Evolutionary conservation across 2,113 vertebrate genomes (phyloP), one percentile per base, ranked within the genome.

Genomic region (Tangachromis dhanisi): DNA sequence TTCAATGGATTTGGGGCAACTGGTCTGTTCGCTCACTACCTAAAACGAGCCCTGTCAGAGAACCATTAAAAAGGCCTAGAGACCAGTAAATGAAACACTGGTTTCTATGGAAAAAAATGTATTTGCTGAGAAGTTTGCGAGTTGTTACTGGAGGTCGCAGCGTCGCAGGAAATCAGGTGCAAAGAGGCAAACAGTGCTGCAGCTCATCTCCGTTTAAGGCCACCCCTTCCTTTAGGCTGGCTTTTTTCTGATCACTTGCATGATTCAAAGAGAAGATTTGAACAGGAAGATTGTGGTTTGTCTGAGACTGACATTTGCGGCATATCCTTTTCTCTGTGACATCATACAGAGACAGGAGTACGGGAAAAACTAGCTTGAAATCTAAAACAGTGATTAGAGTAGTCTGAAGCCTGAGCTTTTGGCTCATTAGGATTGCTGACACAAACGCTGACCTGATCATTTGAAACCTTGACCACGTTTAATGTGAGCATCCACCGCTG

Each of bases 131-230:
- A 68, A 21, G 33, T 40, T 40, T 21, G 63, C 19, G 1, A 68
- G 19, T 68, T 2, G 61, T 14, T 71, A 42, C 66, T 42, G 38
- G 0, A 26, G 66, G 38, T 14, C 1, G 8, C n/a, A 42, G 66
- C 0, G 0, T 9, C 3, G 7, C 38, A n/a, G 0, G 8, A 71
- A 42, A 40, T 40, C 35, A 9, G 1, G 8, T 2, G 12, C 66
- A 42, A 42, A 42, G n/a, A 45, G 21, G 38, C 66, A 2, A 24
- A 42, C n/a, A 3, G 38, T 42, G 66, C 38, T 16, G 66, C 0
- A 42, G 35, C 66, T 73, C 5, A 24, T 45, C 38, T 45, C 38
- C 2, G 0, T 45, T 45, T 45, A 73, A 45, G 13, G 71, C 71
- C 11, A 17, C 14, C 2, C 21, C 40, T 29, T 26, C 40, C 24